A percentile compares a stretch with the other conserved stretches of the same genome.
Conservation (phyloP, 2,888 invertebrate genomes). For the Dicycla oo region DNA sequence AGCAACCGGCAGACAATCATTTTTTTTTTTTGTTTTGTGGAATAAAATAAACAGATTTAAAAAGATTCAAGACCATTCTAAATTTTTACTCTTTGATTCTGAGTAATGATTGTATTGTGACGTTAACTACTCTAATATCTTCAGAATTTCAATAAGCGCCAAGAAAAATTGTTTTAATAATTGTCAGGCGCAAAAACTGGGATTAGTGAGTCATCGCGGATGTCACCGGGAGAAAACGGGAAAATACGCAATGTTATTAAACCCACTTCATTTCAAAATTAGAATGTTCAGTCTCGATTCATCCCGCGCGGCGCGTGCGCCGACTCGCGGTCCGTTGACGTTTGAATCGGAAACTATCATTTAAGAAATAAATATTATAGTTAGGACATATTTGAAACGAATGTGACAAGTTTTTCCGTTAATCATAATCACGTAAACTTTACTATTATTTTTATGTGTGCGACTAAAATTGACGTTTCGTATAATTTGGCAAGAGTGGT, state of each 20-base stretch:
- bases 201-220: constrained; percentile 79
- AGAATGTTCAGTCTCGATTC: constrained; percentile 86
- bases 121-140: constrained; percentile 31
- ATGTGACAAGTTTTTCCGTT: constrained; percentile 55
- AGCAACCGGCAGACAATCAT: background rate
- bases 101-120: constrained; percentile 8
- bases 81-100: constrained; percentile 5
- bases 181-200: constrained; percentile 67
- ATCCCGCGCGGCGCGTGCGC: constrained; percentile 82
- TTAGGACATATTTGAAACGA: constrained; percentile 49
- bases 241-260: constrained; percentile 88
- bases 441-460: constrained; percentile 5
- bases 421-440: constrained; percentile 30
- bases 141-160: constrained; percentile 55
- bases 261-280: constrained; percentile 88
- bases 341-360: constrained; percentile 69
- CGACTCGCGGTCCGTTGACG: constrained; percentile 70
- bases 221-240: constrained; percentile 84
- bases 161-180: constrained; percentile 63
- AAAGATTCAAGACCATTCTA: background rate
- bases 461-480: constrained; percentile 13
- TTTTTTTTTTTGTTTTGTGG: background rate
- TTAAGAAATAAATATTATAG: constrained; percentile 56
- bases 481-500: constrained; percentile 29
- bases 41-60: background rate